Evolutionary conservation across 35 echinoderm and acorn worm genomes (phyloP).

Genomic region (Apostichopus californicus): DNA sequence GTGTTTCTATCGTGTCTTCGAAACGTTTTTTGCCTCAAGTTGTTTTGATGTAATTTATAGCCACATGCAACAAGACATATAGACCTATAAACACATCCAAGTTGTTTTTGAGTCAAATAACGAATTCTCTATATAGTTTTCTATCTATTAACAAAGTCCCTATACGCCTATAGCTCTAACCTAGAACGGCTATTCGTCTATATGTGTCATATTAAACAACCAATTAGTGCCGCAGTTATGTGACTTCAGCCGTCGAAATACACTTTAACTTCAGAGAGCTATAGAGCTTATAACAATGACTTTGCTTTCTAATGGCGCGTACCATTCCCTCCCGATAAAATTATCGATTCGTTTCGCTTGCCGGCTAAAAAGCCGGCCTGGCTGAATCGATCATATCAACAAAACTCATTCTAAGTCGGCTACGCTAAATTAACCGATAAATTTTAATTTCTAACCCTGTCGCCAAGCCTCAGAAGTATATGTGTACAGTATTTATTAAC

Average conservation of each 20-base stretch:
- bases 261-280: neutral
- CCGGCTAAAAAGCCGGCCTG: neutral
- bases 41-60: too few species aligned
- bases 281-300: neutral
- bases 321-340: neutral
- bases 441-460: slow-evolving; percentile 28
- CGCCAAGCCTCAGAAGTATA: slow-evolving; percentile 2
- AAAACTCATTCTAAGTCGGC: slow-evolving; percentile 11
- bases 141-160: too few species aligned
- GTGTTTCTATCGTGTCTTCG: too few species aligned
- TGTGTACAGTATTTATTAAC: slow-evolving; percentile 28
- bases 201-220: neutral
- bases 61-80: too few species aligned
- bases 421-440: slow-evolving; percentile 31
- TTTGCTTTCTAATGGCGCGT: neutral
- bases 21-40: too few species aligned
- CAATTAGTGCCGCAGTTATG: neutral
- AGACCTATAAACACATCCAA: too few species aligned
- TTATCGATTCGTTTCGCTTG: slow-evolving; percentile 18
- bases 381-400: slow-evolving; percentile 8
- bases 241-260: neutral
- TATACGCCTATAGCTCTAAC: too few species aligned
- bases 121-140: too few species aligned
- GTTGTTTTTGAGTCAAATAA: too few species aligned
- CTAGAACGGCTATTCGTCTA: too few species aligned